A percentile compares a stretch with the other conserved stretches of the same genome.
These are phyloP conservation scores for Portunus trituberculatus DNA, from an alignment of 1,140 invertebrate genomes.

Conservation along the genomic window DNA sequence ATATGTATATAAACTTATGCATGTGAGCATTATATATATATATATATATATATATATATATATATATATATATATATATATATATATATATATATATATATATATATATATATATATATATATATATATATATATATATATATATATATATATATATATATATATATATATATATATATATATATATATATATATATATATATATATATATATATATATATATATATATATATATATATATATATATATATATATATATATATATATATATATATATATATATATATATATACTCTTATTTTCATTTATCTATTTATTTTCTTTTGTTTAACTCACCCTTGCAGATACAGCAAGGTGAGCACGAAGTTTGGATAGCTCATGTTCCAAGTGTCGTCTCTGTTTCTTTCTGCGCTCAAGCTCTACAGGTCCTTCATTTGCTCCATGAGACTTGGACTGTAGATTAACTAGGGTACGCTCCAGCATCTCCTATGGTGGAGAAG, in stretches of 20 bases:
- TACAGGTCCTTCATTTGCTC: slow-evolving; percentile 83
- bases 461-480: slow-evolving; percentile 88
- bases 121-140: neutral
- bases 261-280: slow-evolving; percentile 24
- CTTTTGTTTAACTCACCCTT: slow-evolving; percentile 84
- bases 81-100: slow-evolving; percentile 24
- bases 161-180: slow-evolving; percentile 24
- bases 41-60: neutral
- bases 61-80: slow-evolving; percentile 2
- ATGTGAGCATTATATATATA: neutral
- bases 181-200: neutral
- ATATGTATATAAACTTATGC: too few relatives aligned
- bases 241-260: slow-evolving; percentile 22
- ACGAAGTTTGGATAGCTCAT: slow-evolving; percentile 90
- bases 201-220: neutral
- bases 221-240: too few relatives aligned
- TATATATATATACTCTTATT: slow-evolving; percentile 4
- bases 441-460: slow-evolving; percentile 85
- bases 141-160: slow-evolving; percentile 2
- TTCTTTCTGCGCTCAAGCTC: slow-evolving; percentile 87
- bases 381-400: slow-evolving; percentile 88
- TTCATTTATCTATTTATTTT: neutral
- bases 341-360: slow-evolving; percentile 93
- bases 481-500: slow-evolving; percentile 83
- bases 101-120: slow-evolving; percentile 26